These are phyloP conservation scores for Macrocentrus cingulum DNA, from an alignment of 1,140 invertebrate genomes.

Conservation along the genomic window DNA sequence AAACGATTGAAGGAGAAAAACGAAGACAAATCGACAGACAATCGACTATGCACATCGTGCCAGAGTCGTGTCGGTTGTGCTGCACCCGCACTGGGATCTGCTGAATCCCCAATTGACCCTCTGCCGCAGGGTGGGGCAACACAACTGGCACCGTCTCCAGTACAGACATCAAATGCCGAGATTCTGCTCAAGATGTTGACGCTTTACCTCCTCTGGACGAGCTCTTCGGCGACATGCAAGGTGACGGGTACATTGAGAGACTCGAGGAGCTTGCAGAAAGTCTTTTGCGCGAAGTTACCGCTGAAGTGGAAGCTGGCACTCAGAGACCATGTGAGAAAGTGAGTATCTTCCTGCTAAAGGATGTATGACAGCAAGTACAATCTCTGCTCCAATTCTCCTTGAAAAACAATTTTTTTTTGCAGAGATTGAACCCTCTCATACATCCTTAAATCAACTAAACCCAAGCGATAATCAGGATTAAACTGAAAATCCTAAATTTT, in stretches of 20 bases:
- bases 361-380: too few species aligned
- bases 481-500: too few species aligned
- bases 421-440: too few species aligned
- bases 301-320: conserved; percentile 70
- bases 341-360: conserved; percentile 19
- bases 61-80: conserved; percentile 63
- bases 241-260: conserved; percentile 67
- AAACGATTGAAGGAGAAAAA: conserved; percentile 61
- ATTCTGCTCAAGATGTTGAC: conserved; percentile 69
- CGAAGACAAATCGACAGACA: conserved; percentile 50
- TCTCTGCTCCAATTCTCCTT: too few species aligned
- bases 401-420: too few species aligned
- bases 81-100: conserved; percentile 68
- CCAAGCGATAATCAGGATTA: too few species aligned
- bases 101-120: conserved; percentile 73
- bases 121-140: conserved; percentile 77
- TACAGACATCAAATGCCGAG: conserved; percentile 49
- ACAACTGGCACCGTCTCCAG: conserved; percentile 62
- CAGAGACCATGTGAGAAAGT: conserved; percentile 62
- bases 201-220: conserved; percentile 79
- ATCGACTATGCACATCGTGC: conserved; percentile 53
- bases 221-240: conserved; percentile 70
- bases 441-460: too few species aligned
- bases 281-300: conserved; percentile 77
- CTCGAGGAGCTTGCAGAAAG: conserved; percentile 78